phyloP scores from a whole-genome alignment of 2,113 vertebrate genomes.

The Procavia capensis region DNA sequence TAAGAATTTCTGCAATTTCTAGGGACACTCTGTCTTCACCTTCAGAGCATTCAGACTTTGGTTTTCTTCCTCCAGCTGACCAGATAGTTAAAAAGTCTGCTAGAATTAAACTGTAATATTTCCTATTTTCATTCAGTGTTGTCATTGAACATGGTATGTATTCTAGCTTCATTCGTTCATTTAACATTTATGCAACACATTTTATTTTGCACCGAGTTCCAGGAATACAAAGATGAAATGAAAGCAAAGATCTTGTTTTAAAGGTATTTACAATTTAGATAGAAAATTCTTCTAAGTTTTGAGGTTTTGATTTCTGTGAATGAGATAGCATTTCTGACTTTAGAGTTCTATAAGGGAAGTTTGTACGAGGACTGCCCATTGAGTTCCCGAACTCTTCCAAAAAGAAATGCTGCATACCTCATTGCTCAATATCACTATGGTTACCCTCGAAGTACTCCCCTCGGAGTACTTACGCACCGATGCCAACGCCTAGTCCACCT shows the following conservation, averaged over 20 bases:
- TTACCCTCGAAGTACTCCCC: too few relatives aligned
- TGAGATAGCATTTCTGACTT: constrained; percentile 24
- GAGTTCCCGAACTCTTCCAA: too few relatives aligned
- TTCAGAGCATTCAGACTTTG: constrained; percentile 19
- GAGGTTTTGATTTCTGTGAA: constrained; percentile 56
- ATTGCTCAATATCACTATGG: too few relatives aligned
- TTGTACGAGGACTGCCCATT: too few relatives aligned
- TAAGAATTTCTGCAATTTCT: constrained; percentile 42
- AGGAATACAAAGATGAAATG: constrained; percentile 40
- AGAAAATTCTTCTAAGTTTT: constrained; percentile 47
- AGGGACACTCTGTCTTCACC: background rate
- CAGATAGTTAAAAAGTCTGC: background rate
- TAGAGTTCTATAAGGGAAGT: constrained; percentile 36
- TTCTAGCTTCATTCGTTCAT: constrained; percentile 5
- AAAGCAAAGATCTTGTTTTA: constrained; percentile 19
- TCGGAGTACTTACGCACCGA: too few relatives aligned
- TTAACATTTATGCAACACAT: constrained; percentile 48
- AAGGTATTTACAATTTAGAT: constrained; percentile 15
- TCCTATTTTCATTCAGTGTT: background rate
- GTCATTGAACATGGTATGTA: background rate
- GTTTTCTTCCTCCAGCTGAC: background rate
- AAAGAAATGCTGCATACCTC: too few relatives aligned
- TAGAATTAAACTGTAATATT: background rate
- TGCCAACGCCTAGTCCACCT: too few relatives aligned
- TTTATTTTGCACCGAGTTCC: constrained; percentile 25